phyloP scores from a whole-genome alignment of 2,888 invertebrate species.

The Himalopsyche kuldschensis region DNA sequence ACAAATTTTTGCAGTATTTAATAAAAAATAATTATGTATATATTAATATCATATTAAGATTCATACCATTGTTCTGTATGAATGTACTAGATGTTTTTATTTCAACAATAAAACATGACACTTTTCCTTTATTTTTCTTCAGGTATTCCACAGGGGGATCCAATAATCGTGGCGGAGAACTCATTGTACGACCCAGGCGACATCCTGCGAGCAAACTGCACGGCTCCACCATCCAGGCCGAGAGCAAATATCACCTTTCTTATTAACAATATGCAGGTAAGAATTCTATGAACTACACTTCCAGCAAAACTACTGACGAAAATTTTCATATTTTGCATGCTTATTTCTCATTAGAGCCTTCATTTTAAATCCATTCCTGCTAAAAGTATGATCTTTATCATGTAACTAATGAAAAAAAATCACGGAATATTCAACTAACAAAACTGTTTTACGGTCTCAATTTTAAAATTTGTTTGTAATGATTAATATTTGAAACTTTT shows the following conservation, averaged over 20 bases:
- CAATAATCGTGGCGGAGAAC: constrained; percentile 67
- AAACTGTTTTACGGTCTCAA: too few species aligned
- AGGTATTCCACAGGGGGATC: constrained; percentile 54
- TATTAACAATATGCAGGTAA: constrained; percentile 72
- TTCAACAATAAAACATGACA: not conserved
- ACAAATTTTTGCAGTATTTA: too few species aligned
- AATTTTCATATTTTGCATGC: not conserved
- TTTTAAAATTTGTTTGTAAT: too few species aligned
- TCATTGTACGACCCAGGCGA: constrained; percentile 73
- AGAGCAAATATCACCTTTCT: constrained; percentile 68
- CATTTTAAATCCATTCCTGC: too few species aligned
- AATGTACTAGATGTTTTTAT: not conserved
- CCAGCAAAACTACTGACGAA: not conserved
- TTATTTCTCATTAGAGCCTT: not conserved
- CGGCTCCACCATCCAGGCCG: constrained; percentile 70
- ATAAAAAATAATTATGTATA: too few species aligned
- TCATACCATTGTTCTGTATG: too few species aligned
- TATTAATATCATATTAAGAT: too few species aligned
- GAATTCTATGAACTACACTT: constrained; percentile 44
- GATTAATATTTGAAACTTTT: too few species aligned
- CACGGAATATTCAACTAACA: too few species aligned
- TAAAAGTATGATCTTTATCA: too few species aligned
- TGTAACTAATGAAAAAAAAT: too few species aligned
- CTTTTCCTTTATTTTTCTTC: not conserved
- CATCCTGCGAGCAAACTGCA: constrained; percentile 71